Evolutionary conservation across 2,797 vertebrate species (phyloP).

Genomic region (Sebastes trivittatus): DNA sequence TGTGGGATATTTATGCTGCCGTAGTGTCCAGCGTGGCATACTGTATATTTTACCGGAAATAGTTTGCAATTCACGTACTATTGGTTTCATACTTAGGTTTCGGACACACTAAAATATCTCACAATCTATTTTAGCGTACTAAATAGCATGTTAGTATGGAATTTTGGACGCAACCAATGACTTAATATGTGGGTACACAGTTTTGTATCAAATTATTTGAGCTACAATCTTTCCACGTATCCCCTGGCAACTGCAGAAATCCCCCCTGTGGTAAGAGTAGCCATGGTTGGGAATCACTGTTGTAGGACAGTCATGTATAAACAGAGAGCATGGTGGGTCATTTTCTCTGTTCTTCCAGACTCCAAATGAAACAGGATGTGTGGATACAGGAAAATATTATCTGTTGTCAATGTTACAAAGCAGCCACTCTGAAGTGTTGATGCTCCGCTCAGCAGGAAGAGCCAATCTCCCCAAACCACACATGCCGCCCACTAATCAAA

Average conservation of each 20-base stretch:
- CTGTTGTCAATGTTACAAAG: constrained; percentile 40
- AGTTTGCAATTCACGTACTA: too few species aligned
- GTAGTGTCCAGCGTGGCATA: too few species aligned
- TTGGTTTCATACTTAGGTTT: too few species aligned
- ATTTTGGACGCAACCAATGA: neutral
- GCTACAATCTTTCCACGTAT: neutral
- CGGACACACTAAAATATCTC: too few species aligned
- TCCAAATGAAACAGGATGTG: constrained; percentile 38
- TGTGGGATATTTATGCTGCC: too few species aligned
- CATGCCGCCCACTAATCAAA: constrained; percentile 53
- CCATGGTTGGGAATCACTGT: neutral
- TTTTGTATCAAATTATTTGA: neutral
- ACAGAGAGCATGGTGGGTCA: neutral
- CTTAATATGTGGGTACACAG: neutral
- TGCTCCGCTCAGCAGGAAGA: constrained; percentile 49
- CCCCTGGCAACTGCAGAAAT: neutral
- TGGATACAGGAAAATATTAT: constrained; percentile 31
- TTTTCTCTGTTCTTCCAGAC: neutral
- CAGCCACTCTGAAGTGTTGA: constrained; percentile 40
- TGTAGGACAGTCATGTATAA: neutral
- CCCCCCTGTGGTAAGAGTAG: neutral
- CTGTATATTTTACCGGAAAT: too few species aligned
- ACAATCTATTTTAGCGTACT: too few species aligned
- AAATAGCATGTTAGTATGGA: too few species aligned
- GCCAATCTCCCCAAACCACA: constrained; percentile 46